phyloP scores from a whole-genome alignment of 2,888 invertebrate species.

The Dicycla oo region DNA sequence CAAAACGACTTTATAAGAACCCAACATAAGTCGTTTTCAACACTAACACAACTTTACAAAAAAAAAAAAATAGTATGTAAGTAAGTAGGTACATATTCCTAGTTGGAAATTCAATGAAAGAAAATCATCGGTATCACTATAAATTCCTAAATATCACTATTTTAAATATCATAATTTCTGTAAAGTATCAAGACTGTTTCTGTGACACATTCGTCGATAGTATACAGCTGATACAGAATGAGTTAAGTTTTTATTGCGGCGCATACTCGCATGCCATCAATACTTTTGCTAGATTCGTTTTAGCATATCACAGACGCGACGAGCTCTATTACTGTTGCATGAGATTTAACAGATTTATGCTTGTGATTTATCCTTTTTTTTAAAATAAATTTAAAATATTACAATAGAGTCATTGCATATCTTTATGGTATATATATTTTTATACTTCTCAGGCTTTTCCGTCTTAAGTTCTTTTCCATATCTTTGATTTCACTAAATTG shows the following conservation, averaged over 20 bases:
- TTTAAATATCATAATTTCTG: not conserved
- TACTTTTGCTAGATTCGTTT: slow-evolving; percentile 37
- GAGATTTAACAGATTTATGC: not conserved
- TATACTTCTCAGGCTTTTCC: not conserved
- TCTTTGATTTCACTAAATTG: not conserved
- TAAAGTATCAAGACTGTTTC: slow-evolving; percentile 41
- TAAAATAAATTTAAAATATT: not conserved
- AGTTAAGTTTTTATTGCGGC: slow-evolving; percentile 37
- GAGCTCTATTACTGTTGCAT: slow-evolving; percentile 2
- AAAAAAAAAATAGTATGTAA: too few relatives aligned
- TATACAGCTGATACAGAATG: slow-evolving; percentile 24
- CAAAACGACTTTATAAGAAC: too few relatives aligned
- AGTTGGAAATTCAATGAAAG: too few relatives aligned
- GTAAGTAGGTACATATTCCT: too few relatives aligned
- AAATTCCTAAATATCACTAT: rapidly evolving
- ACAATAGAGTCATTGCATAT: not conserved
- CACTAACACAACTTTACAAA: too few relatives aligned
- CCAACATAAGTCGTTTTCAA: not conserved
- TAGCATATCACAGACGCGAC: slow-evolving; percentile 9
- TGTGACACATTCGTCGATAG: slow-evolving; percentile 20
- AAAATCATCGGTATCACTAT: not conserved
- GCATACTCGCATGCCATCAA: slow-evolving; percentile 20
- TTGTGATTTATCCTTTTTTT: not conserved
- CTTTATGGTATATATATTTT: not conserved
- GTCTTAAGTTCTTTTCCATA: not conserved